These are phyloP conservation scores for Drosophila eohydei DNA, from an alignment of 2,888 invertebrate species.

Conservation along the genomic window DNA sequence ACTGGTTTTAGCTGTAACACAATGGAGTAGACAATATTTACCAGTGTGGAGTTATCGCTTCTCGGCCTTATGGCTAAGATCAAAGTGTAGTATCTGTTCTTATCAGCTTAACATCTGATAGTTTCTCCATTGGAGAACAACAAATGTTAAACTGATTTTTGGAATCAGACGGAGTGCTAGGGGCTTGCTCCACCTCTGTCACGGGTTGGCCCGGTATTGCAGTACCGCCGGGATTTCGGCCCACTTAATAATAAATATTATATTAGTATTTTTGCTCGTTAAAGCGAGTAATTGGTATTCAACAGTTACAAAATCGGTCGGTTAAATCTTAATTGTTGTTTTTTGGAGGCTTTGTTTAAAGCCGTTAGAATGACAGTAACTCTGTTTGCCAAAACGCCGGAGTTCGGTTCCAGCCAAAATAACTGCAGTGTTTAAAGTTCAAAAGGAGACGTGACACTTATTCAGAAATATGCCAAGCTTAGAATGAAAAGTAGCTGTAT, in stretches of 20 bases:
- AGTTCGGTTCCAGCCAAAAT: no score
- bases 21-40: neutral
- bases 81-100: constrained; percentile 89
- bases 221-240: constrained; percentile 46
- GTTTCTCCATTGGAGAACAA: constrained; percentile 86
- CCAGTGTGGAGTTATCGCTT: constrained; percentile 60
- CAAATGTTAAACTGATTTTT: constrained; percentile 87
- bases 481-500: no score
- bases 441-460: no score
- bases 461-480: no score
- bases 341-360: no score
- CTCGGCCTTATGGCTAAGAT: constrained; percentile 87
- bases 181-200: constrained; percentile 89
- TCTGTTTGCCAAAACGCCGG: no score
- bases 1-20: neutral
- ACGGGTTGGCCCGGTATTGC: constrained; percentile 89
- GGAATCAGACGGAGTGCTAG: constrained; percentile 86
- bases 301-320: no score
- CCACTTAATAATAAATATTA: constrained; percentile 25
- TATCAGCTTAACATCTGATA: constrained; percentile 90
- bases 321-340: no score
- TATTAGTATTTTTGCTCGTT: no score
- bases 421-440: no score
- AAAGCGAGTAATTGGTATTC: no score
- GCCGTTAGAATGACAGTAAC: no score